Evolutionary conservation across 2,113 vertebrate species (phyloP).

Genomic region (Malurus elegans): DNA sequence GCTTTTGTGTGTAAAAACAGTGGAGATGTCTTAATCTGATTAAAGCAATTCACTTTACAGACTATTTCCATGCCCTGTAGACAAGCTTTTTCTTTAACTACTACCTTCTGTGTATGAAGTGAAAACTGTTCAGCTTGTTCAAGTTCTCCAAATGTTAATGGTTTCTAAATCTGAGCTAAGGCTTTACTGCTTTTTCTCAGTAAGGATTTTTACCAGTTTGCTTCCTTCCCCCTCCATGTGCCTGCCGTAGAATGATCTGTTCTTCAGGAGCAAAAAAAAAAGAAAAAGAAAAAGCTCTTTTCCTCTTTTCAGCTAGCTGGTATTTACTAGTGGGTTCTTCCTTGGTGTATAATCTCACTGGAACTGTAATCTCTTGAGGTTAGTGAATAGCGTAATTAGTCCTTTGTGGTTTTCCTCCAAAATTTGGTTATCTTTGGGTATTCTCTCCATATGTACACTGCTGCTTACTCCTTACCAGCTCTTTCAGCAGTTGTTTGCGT

Average conservation of each 20-base stretch:
- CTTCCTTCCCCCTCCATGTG: not conserved
- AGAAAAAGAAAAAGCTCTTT: not conserved
- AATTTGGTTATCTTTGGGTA: not conserved
- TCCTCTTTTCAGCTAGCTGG: not conserved
- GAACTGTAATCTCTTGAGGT: slow-evolving; percentile 5
- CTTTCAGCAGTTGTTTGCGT: not conserved
- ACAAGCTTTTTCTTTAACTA: not conserved
- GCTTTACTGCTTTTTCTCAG: not conserved
- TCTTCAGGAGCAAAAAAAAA: not conserved
- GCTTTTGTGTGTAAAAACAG: not conserved
- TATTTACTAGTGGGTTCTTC: not conserved
- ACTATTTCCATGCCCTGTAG: not conserved
- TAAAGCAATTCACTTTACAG: not conserved
- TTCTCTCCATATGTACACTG: not conserved
- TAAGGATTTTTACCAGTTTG: not conserved
- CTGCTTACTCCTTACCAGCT: not conserved
- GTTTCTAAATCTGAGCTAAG: not conserved
- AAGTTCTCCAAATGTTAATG: not conserved
- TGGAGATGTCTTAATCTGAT: not conserved
- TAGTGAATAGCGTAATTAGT: not conserved
- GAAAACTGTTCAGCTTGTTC: not conserved
- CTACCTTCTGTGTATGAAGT: not conserved
- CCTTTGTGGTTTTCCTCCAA: slow-evolving; percentile 19
- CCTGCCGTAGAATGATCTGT: not conserved
- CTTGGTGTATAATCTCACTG: not conserved